phyloP scores from a whole-genome alignment of 2,113 vertebrate genomes.

The Nerophis ophidion region DNA sequence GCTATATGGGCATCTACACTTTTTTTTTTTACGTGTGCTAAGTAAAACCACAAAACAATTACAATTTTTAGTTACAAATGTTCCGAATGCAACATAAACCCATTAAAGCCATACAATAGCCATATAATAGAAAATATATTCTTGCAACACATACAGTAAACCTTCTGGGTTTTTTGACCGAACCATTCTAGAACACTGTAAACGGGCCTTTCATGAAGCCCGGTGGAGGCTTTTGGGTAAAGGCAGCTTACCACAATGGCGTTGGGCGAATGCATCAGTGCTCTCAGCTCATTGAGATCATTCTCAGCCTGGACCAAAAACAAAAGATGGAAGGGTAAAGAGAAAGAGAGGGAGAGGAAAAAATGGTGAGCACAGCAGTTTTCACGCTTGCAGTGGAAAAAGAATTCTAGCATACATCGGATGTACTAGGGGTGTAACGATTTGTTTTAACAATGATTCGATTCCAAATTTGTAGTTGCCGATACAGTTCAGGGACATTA shows the following conservation, averaged over 20 bases:
- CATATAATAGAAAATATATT: not conserved
- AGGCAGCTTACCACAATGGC: conserved; percentile 95
- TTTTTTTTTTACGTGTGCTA: too few species aligned
- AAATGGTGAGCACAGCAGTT: conserved; percentile 63
- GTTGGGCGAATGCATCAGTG: conserved; percentile 99
- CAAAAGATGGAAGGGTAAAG: conserved; percentile 59
- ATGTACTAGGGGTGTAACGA: too few species aligned
- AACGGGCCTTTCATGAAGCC: conserved; percentile 33
- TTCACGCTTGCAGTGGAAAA: conserved; percentile 21
- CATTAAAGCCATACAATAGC: too few species aligned
- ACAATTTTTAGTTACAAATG: too few species aligned
- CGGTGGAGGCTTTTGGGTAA: conserved; percentile 40
- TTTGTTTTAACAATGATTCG: too few species aligned
- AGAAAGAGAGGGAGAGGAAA: not conserved
- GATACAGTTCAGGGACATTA: too few species aligned
- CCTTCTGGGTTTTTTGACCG: not conserved
- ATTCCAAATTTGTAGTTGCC: too few species aligned
- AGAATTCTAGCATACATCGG: too few species aligned
- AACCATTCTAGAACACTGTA: conserved; percentile 43
- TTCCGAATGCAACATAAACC: too few species aligned
- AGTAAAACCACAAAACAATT: too few species aligned
- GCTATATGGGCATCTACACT: too few species aligned
- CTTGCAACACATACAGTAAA: not conserved
- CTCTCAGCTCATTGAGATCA: conserved; percentile 99
- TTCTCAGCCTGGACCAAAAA: conserved; percentile 90